These are phyloP conservation scores for Mimachlamys varia DNA, from an alignment of 2,888 invertebrate genomes.

Conservation along the genomic window DNA sequence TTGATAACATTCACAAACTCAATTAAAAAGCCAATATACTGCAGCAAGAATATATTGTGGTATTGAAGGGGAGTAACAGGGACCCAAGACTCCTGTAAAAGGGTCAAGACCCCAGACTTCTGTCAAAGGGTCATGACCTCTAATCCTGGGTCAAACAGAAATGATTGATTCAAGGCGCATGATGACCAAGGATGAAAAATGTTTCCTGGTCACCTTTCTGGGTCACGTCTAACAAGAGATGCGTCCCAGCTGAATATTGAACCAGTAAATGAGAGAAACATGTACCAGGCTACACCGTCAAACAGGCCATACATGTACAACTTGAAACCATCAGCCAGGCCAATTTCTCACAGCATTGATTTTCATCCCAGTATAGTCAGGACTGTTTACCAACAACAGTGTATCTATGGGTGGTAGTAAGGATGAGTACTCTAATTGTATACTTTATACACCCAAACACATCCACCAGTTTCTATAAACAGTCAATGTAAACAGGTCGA, in stretches of 20 bases:
- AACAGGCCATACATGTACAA: not conserved
- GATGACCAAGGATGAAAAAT: not conserved
- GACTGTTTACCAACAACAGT: not conserved
- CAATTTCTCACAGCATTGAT: conserved; percentile 15
- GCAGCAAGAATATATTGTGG: not conserved
- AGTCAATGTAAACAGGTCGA: not conserved
- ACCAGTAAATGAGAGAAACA: conserved; percentile 15
- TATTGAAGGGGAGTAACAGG: not conserved
- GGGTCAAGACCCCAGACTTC: not conserved
- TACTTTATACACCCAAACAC: not conserved
- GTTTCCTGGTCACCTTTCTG: not conserved
- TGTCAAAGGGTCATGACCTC: conserved; percentile 14
- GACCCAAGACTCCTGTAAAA: not conserved
- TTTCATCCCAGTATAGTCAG: not conserved
- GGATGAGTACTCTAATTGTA: not conserved
- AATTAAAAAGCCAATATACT: no score
- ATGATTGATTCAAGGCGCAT: not conserved
- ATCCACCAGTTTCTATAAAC: conserved; percentile 23
- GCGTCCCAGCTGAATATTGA: conserved; percentile 22
- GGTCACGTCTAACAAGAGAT: not conserved
- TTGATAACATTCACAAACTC: no score
- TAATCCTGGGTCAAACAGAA: conserved; percentile 1
- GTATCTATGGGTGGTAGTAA: not conserved
- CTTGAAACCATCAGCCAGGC: not conserved
- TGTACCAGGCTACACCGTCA: not conserved